phyloP scores from a whole-genome alignment of 2,888 invertebrate genomes.

The Lithophane semibrunnea region DNA sequence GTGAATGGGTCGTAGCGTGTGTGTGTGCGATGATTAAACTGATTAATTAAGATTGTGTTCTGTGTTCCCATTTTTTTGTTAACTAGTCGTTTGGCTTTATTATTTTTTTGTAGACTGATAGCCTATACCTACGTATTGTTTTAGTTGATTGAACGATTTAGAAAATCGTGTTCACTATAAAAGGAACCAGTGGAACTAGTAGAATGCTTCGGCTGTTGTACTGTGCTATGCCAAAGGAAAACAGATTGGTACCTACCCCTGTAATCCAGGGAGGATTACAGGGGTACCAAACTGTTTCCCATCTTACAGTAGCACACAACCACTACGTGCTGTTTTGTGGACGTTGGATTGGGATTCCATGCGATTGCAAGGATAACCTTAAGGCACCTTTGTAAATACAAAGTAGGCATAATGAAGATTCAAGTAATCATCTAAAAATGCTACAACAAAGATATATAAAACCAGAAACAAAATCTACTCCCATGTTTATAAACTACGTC shows the following conservation, averaged over 20 bases:
- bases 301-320: not conserved
- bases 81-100: slow-evolving; percentile 16
- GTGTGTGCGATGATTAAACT: slow-evolving; percentile 53
- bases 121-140: not conserved
- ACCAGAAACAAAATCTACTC: slow-evolving; percentile 2
- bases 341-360: not conserved
- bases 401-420: no score
- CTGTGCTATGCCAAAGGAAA: not conserved
- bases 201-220: no score
- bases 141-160: not conserved
- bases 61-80: slow-evolving; percentile 27
- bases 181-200: no score
- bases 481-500: slow-evolving; percentile 39
- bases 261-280: not conserved
- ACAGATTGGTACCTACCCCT: not conserved
- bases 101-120: slow-evolving; percentile 24
- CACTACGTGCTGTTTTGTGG: not conserved
- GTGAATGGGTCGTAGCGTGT: slow-evolving; percentile 18
- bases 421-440: not conserved
- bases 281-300: no score
- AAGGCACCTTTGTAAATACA: no score
- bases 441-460: not conserved
- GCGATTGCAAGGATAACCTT: no score
- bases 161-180: not conserved
- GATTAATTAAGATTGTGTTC: slow-evolving; percentile 59